These are phyloP conservation scores for Hydrophis major DNA, from an alignment of 2,797 vertebrate genomes.

Conservation along the genomic window DNA sequence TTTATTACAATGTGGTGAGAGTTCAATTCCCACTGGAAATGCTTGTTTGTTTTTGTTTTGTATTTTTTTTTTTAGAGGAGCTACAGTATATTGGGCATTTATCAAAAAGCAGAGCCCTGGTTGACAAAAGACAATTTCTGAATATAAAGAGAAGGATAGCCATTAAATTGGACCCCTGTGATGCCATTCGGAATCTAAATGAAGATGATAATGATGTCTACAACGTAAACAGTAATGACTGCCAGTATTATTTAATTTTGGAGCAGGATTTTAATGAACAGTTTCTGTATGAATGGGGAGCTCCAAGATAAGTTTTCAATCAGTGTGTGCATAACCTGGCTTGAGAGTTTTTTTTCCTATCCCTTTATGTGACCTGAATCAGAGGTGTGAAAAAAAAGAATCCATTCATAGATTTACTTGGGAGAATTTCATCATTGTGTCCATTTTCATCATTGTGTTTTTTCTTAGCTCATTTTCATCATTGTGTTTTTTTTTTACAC, in stretches of 20 bases:
- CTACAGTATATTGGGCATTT: conserved; percentile 42
- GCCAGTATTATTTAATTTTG: neutral
- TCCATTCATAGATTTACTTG: neutral
- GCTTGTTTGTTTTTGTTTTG: neutral
- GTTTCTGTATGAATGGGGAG: neutral
- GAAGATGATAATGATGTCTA: neutral
- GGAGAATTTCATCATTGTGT: too few relatives aligned
- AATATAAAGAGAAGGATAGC: conserved; percentile 45
- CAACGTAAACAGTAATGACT: neutral
- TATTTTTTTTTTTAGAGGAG: conserved; percentile 28
- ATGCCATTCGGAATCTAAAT: conserved; percentile 43
- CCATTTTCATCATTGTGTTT: too few relatives aligned
- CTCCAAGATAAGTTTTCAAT: neutral
- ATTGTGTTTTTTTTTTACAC: neutral
- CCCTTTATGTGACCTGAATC: neutral
- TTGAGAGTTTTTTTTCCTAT: neutral
- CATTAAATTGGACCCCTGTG: conserved; percentile 46
- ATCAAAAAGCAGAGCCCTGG: conserved; percentile 4
- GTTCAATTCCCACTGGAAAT: too few relatives aligned
- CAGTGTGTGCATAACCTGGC: neutral
- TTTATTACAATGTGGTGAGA: conserved; percentile 32
- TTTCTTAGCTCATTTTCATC: neutral
- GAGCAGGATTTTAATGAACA: neutral
- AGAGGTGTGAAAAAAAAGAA: neutral
- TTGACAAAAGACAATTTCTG: neutral